Conservation (phyloP, 2,888 invertebrate species). For the Euclidia mi region DNA sequence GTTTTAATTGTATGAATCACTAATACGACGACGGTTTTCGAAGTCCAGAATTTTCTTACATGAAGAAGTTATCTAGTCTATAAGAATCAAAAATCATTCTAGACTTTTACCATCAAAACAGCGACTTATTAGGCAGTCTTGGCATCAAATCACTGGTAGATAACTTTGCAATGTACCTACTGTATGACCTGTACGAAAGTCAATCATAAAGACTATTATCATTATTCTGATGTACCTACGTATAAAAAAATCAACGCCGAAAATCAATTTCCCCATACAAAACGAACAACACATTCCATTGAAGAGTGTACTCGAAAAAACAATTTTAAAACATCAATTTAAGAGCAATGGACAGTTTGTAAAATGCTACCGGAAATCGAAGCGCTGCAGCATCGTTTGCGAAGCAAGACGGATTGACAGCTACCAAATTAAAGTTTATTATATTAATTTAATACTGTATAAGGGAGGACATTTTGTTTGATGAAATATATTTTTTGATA, state of each 20-base stretch:
- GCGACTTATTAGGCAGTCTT: too few relatives aligned
- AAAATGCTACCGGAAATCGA: slow-evolving; percentile 74
- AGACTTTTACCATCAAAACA: too few relatives aligned
- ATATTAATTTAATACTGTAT: slow-evolving; percentile 50
- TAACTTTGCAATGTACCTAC: too few relatives aligned
- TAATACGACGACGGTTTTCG: too few relatives aligned
- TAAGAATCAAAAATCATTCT: too few relatives aligned
- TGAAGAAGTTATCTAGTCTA: too few relatives aligned
- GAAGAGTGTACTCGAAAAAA: slow-evolving; percentile 26
- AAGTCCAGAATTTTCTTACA: too few relatives aligned
- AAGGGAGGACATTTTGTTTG: slow-evolving; percentile 1
- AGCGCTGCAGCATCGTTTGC: slow-evolving; percentile 54
- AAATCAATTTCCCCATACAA: slow-evolving; percentile 15
- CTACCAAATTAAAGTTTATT: slow-evolving; percentile 78
- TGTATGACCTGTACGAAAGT: too few relatives aligned
- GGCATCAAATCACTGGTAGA: too few relatives aligned
- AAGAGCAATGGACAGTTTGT: slow-evolving; percentile 56
- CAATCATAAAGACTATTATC: too few relatives aligned
- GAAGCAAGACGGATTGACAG: slow-evolving; percentile 74
- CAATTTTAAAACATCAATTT: slow-evolving; percentile 61
- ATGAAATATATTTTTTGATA: background rate
- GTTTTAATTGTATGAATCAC: too few relatives aligned
- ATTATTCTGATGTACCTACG: background rate
- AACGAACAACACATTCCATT: slow-evolving; percentile 8
- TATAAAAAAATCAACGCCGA: background rate